Base-by-base conservation (phyloP, 2,888 invertebrate genomes). In the Elgonia sp. region DNA sequence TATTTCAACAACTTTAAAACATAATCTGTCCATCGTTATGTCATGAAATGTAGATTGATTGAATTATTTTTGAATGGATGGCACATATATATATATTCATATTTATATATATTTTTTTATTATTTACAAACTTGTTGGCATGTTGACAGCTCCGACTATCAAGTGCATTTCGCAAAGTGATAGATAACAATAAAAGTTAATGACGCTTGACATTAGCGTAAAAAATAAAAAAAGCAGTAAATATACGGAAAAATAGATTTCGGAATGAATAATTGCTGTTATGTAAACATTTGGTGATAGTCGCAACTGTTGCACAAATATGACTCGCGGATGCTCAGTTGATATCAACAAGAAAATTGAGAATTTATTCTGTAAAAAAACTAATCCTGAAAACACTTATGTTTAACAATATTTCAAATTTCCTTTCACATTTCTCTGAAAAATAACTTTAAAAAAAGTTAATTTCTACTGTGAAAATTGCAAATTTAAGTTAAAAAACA, bases 1-100 rank as follows among this genome's bases (percentile, higher is more conserved):
- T 79, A 80, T 84, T 85, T 85, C 85, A 85, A 85, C 85, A 85
- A 85, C 79, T 85, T 80, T 85, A 67, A 80, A 84, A 70, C 79
- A 85, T 80, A 79, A 73, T 85, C 53, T 73, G 85, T 80, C 72
- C 79, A 73, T 80, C 75, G 39, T 67, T 84, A 60, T 55, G 62
- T 69, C 75, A 20, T 83, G 83, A 83, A 75, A 80, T 73, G 79
- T 73, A 79, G 70, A 84, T 65, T 50, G 84, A 65, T 79, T 84
- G 79, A 84, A 73, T 79, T 65, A 84, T 75, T 72, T 85, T 80
- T 55, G 12, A 85, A 60, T 85, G 79, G 85, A 80, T 85, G 79
- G 79, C 65, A 85, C 85, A 75, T 83, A 83, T 69, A 84, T 67
- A 70, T 55, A 84, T 72, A 84, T 72, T 67, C 42, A 69, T 83